Evolutionary conservation across 2,888 invertebrate species (phyloP).

Genomic region (Heliconius erato): DNA sequence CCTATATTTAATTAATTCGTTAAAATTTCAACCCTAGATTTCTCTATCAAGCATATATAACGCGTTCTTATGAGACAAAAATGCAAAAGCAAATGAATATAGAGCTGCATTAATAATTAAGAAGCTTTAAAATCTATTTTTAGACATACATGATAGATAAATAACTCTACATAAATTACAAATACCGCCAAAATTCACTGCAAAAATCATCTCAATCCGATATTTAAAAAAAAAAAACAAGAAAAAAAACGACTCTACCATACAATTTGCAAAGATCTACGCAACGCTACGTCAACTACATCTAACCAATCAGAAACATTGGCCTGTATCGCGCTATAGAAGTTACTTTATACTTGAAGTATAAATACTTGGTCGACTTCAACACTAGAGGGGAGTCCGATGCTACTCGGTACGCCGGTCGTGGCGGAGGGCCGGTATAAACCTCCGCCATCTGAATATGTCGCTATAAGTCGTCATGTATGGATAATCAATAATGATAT

Average conservation of each 20-base stretch:
- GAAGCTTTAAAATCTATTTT: neutral
- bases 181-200: neutral
- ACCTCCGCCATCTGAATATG: constrained; percentile 66
- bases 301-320: constrained; percentile 57
- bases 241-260: neutral
- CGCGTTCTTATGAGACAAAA: neutral
- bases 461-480: constrained; percentile 62
- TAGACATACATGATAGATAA: neutral
- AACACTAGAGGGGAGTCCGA: constrained; percentile 61
- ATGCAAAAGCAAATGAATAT: neutral
- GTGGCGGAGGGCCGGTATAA: constrained; percentile 67
- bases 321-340: constrained; percentile 69
- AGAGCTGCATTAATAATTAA: neutral
- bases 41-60: too few species aligned
- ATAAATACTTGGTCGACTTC: constrained; percentile 51
- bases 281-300: constrained; percentile 44
- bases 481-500: constrained; percentile 61
- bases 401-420: constrained; percentile 66
- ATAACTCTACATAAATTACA: neutral
- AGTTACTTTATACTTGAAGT: constrained; percentile 58
- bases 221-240: neutral
- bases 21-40: too few species aligned
- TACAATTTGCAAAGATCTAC: constrained; percentile 11
- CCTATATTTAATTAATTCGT: neutral
- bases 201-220: neutral